Evolutionary conservation across 1,140 invertebrate species (phyloP).

Genomic region (Drosophila kikkawai): DNA sequence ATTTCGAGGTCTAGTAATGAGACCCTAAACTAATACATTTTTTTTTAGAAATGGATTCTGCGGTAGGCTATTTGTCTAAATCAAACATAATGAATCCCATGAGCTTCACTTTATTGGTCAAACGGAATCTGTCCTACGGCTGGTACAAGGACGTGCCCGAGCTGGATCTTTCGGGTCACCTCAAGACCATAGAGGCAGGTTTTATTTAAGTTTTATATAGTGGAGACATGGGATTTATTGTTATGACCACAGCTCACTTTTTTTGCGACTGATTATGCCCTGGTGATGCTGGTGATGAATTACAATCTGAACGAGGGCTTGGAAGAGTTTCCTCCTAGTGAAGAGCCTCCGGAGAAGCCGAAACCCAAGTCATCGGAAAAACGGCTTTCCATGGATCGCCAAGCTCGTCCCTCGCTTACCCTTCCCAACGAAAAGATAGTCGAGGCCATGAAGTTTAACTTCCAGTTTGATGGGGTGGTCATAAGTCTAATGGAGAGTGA

Average conservation of each 20-base stretch:
- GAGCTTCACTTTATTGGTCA: constrained; percentile 91
- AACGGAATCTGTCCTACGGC: constrained; percentile 93
- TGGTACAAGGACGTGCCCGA: constrained; percentile 94
- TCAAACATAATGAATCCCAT: constrained; percentile 90
- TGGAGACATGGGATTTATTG: background rate
- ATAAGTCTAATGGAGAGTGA: constrained; percentile 87
- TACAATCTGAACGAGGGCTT: constrained; percentile 92
- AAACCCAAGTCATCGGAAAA: background rate
- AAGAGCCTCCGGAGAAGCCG: constrained; percentile 17
- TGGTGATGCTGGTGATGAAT: constrained; percentile 91
- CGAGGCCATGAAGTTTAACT: constrained; percentile 86
- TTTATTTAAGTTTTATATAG: background rate
- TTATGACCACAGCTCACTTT: constrained; percentile 51
- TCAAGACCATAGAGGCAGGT: constrained; percentile 91
- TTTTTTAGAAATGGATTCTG: constrained; percentile 60
- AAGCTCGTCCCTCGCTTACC: background rate
- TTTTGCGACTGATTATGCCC: constrained; percentile 89
- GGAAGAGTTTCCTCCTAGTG: constrained; percentile 76
- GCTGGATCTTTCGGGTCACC: constrained; percentile 91
- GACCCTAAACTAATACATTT: background rate
- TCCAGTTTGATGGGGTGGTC: constrained; percentile 88
- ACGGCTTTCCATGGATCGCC: background rate
- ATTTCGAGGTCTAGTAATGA: too few relatives aligned
- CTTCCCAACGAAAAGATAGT: constrained; percentile 37
- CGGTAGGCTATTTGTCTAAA: constrained; percentile 57